phyloP scores from a whole-genome alignment of 1,140 invertebrate species.

The Drosophila parvula region DNA sequence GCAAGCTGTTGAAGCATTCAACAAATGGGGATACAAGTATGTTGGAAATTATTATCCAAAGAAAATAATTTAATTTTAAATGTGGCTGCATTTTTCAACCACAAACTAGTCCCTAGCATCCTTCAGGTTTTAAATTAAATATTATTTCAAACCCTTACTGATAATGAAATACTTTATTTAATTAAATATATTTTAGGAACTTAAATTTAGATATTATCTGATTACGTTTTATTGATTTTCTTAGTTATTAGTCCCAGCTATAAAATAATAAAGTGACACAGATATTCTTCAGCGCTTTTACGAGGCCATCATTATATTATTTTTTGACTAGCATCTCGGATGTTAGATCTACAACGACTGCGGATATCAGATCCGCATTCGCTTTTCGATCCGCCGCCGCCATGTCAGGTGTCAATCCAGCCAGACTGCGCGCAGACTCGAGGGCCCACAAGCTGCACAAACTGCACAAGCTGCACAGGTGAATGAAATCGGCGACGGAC shows the following conservation, averaged over 20 bases:
- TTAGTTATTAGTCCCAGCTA: neutral
- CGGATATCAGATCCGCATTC: conserved; percentile 30
- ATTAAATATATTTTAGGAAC: too few species aligned
- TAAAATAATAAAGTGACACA: neutral
- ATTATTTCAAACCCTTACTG: too few species aligned
- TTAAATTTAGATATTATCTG: too few species aligned
- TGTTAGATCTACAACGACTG: neutral
- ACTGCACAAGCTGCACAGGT: conserved; percentile 18
- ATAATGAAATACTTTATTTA: too few species aligned
- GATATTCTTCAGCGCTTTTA: neutral
- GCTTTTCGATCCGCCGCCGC: conserved; percentile 29
- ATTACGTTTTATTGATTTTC: too few species aligned
- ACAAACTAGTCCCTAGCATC: too few species aligned
- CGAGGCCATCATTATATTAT: neutral
- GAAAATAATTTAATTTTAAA: too few species aligned
- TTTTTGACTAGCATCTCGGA: conserved; percentile 2
- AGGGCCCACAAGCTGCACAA: conserved; percentile 9
- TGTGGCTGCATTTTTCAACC: too few species aligned
- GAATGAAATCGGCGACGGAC: conserved; percentile 34
- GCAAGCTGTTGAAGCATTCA: neutral
- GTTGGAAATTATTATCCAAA: too few species aligned
- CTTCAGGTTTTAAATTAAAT: too few species aligned
- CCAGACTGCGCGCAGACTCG: conserved; percentile 34
- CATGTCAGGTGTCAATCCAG: conserved; percentile 75
- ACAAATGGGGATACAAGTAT: neutral